These are phyloP conservation scores for Oxystoma pomonae DNA, from an alignment of 2,888 invertebrate genomes.

Conservation along the genomic window DNA sequence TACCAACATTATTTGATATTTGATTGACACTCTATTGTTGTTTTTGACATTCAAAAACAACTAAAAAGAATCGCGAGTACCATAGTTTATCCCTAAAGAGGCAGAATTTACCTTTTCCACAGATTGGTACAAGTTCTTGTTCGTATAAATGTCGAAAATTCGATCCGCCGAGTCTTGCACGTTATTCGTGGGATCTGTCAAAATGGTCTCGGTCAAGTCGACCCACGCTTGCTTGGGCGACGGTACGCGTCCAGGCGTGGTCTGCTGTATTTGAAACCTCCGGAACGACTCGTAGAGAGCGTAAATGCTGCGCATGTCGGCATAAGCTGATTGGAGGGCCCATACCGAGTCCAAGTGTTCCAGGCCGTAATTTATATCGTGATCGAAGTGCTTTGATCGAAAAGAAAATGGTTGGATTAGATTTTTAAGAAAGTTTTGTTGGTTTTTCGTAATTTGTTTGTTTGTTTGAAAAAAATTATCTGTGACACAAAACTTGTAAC, in stretches of 20 bases:
- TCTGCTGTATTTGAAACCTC: conserved; percentile 52
- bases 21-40: too few species aligned
- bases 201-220: conserved; percentile 62
- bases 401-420: not conserved
- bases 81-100: too few species aligned
- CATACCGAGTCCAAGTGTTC: conserved; percentile 49
- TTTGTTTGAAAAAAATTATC: too few species aligned
- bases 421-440: too few species aligned
- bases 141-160: conserved; percentile 55
- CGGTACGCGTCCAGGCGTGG: conserved; percentile 40
- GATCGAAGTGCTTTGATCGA: conserved; percentile 24
- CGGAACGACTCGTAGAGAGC: conserved; percentile 65
- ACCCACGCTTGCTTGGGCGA: conserved; percentile 53
- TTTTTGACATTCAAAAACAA: too few species aligned
- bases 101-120: conserved; percentile 62
- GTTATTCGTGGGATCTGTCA: conserved; percentile 59
- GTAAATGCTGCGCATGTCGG: conserved; percentile 59
- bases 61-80: too few species aligned
- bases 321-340: conserved; percentile 61
- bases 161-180: conserved; percentile 56
- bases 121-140: conserved; percentile 62
- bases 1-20: too few species aligned
- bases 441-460: too few species aligned
- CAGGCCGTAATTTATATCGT: conserved; percentile 32
- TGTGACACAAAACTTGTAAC: too few species aligned